Percentiles rank a stretch among this genome's conserved stretches.
These are phyloP conservation scores for Tiliacea citrago DNA, from an alignment of 2,888 invertebrate genomes.

Conservation along the genomic window DNA sequence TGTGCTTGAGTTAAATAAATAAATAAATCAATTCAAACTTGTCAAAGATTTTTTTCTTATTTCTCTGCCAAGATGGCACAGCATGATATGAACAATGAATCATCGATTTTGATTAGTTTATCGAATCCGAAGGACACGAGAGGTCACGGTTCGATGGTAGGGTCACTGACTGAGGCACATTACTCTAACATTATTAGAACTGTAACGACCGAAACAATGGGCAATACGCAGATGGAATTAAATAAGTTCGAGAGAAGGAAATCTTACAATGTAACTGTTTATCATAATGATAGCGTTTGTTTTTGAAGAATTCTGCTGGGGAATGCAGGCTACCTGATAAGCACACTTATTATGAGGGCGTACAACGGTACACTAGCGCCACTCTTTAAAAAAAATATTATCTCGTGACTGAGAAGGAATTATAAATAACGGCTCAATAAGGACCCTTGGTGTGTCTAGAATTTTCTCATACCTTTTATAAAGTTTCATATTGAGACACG, in stretches of 20 bases:
- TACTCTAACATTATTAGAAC: slow-evolving; percentile 59
- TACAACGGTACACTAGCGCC: no score
- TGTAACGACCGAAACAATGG: slow-evolving; percentile 62
- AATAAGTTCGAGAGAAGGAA: slow-evolving; percentile 31
- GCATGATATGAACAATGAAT: slow-evolving; percentile 51
- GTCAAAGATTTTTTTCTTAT: slow-evolving; percentile 31
- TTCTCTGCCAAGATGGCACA: slow-evolving; percentile 22
- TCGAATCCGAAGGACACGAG: slow-evolving; percentile 69
- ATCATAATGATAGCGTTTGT: background rate
- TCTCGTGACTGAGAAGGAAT: no score
- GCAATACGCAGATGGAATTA: slow-evolving; percentile 37
- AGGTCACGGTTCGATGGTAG: slow-evolving; percentile 72
- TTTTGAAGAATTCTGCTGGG: slow-evolving; percentile 10
- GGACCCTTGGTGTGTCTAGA: no score
- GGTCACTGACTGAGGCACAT: slow-evolving; percentile 75
- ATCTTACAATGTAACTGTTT: slow-evolving; percentile 29
- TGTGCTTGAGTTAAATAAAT: no score
- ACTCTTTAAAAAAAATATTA: no score
- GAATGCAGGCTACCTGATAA: background rate
- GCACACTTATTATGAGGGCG: no score
- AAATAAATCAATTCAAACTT: slow-evolving; percentile 24
- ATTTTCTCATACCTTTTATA: no score
- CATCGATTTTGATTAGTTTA: slow-evolving; percentile 58
- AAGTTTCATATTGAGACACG: no score
- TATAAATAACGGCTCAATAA: no score